Evolutionary conservation across 2,797 vertebrate genomes (phyloP), one percentile per base, ranked within the genome.

Genomic region (Malurus leucopterus): DNA sequence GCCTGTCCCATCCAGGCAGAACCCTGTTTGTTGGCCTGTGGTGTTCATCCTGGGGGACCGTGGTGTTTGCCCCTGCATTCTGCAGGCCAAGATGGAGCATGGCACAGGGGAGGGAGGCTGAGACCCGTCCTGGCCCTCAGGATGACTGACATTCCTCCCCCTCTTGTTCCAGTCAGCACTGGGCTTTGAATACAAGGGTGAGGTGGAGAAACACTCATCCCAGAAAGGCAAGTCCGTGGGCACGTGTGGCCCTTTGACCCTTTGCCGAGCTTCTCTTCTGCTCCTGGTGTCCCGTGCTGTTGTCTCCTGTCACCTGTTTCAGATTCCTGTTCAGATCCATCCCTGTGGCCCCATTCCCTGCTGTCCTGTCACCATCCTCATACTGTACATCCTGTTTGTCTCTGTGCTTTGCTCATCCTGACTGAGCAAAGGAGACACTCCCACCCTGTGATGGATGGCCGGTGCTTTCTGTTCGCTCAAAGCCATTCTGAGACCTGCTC

Each of bases 181-280:
- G 94, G 98, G 98, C 68, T 99, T 98, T 91, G 98, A 98, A 34
- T 99, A 99, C 97, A 99, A 99, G 95, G 98, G 97, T 32, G 96
- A 98, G 65, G 98, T 99, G 86, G 96, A 98, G 84, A 98, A 98
- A 59, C 99, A 99, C 40, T 71, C 97, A 0, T 99, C 99, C 71
- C 99, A 99, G 93, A 98, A 97, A 98, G 99, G 99, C 98, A 91
- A 63, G 81, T 82, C 40, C 23, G 0, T 6, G 41, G 49, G 43
- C 84, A 78, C 3, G 0, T 7, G 34, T 50, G 46, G 38, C 24
- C 49, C 26, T 19, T 63, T 63, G 24, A 54, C 30, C 6, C 50
- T 55, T 51, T 68, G 13, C 13, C 24, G 62, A 26, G n/a, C 59
- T 74, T 47, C 24, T 67, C 17, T 23, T 43, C 61, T 77, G 47